These are phyloP conservation scores for Copidosoma floridanum DNA, from an alignment of 1,140 invertebrate species.

Conservation along the genomic window DNA sequence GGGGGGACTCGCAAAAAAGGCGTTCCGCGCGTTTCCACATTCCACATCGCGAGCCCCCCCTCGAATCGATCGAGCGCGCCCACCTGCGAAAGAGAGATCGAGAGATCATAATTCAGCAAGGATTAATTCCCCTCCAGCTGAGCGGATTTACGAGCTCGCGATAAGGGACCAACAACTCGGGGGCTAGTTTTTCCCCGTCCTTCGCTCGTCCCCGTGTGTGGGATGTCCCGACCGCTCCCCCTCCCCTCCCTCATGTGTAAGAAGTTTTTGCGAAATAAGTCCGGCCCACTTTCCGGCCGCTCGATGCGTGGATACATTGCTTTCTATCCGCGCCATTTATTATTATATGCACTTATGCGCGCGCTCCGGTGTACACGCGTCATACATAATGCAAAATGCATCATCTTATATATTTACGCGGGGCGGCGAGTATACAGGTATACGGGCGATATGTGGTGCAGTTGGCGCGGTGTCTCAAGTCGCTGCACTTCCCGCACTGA, in stretches of 20 bases:
- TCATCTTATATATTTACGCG: no score
- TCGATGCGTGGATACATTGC: conserved; percentile 4
- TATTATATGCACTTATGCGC: not conserved
- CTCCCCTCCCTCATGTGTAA: no score
- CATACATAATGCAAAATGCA: not conserved
- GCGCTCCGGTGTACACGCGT: not conserved
- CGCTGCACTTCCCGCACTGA: conserved; percentile 56
- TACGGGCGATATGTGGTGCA: no score
- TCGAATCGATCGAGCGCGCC: not conserved
- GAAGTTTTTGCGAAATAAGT: conserved; percentile 29
- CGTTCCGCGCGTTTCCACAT: no score
- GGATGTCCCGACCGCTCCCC: no score
- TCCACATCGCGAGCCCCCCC: not conserved
- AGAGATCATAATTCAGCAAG: not conserved
- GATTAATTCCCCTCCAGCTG: not conserved
- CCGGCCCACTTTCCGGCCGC: conserved; percentile 45
- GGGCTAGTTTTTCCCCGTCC: no score
- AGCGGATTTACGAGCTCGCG: conserved; percentile 4
- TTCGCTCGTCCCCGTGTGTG: no score
- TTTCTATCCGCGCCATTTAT: not conserved
- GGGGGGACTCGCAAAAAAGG: not conserved
- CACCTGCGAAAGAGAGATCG: not conserved
- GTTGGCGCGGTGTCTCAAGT: conserved; percentile 42
- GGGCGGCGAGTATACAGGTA: not conserved
- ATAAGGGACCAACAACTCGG: no score